A percentile compares a stretch with the other conserved stretches of the same genome.
These are phyloP conservation scores for Zosterops pallidus DNA, from an alignment of 2,113 vertebrate species.

Conservation along the genomic window DNA sequence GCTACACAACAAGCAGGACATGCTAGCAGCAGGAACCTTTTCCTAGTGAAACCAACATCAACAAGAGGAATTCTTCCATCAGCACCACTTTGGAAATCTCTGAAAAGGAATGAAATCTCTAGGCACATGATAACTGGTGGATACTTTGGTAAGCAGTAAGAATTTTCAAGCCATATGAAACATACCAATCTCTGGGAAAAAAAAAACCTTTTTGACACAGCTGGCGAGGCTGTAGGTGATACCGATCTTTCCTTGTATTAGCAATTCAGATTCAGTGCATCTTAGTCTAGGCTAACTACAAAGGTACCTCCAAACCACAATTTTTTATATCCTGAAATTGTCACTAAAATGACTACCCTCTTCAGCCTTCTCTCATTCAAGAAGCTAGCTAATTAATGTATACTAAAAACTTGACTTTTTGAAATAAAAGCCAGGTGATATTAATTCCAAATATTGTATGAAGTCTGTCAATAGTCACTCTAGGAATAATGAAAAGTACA, in stretches of 20 bases:
- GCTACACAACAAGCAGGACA: neutral
- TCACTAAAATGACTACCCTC: neutral
- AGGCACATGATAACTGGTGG: neutral
- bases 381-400: neutral
- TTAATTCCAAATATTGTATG: neutral
- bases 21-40: neutral
- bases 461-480: neutral
- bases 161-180: neutral
- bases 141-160: neutral
- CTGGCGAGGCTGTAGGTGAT: neutral
- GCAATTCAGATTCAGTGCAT: neutral
- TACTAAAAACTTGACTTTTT: neutral
- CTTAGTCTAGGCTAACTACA: neutral
- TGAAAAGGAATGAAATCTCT: neutral
- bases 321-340: neutral
- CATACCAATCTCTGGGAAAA: neutral
- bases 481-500: neutral
- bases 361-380: neutral
- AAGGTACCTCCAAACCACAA: neutral
- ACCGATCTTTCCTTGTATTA: neutral
- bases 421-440: neutral
- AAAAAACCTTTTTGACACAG: neutral
- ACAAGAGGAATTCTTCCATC: neutral
- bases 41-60: neutral
- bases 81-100: neutral